Percentiles rank a stretch among this genome's conserved stretches.
phyloP scores from a whole-genome alignment of 2,888 invertebrate genomes.

The Teleogryllus oceanicus region DNA sequence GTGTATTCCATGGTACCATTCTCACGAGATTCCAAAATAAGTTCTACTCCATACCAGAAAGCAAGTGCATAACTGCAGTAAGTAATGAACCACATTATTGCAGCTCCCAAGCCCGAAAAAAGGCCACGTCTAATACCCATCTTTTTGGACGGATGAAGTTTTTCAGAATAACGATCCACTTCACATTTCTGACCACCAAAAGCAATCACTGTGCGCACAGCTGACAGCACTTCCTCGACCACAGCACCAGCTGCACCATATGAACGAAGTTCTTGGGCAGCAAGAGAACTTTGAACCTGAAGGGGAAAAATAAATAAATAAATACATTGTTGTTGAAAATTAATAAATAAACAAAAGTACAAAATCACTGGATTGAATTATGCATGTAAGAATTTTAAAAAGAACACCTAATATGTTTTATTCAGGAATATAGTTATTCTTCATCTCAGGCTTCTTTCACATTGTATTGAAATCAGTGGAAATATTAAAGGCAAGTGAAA shows the following conservation, averaged over 20 bases:
- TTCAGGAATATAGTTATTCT: no score
- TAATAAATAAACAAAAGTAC: no score
- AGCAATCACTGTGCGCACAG: slow-evolving; percentile 46
- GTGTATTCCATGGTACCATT: slow-evolving; percentile 41
- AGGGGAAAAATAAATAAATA: neutral
- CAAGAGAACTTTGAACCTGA: slow-evolving; percentile 41
- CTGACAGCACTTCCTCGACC: slow-evolving; percentile 46
- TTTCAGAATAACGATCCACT: slow-evolving; percentile 44
- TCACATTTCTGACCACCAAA: slow-evolving; percentile 47
- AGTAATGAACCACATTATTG: slow-evolving; percentile 44
- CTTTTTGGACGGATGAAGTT: slow-evolving; percentile 37
- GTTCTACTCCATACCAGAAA: slow-evolving; percentile 49
- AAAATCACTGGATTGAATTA: no score
- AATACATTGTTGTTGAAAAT: no score
- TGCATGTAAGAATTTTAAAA: no score
- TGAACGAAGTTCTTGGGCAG: slow-evolving; percentile 43
- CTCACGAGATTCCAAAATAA: slow-evolving; percentile 44
- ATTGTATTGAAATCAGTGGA: neutral
- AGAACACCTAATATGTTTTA: no score
- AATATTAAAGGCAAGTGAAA: neutral
- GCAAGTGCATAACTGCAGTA: slow-evolving; percentile 47
- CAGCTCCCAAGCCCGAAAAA: slow-evolving; percentile 42
- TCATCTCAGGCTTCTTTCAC: neutral
- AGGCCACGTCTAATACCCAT: slow-evolving; percentile 41
- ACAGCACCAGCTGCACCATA: slow-evolving; percentile 50